Evolutionary conservation across 2,888 invertebrate species (phyloP).

Genomic region (Cryptosula pallasiana): DNA sequence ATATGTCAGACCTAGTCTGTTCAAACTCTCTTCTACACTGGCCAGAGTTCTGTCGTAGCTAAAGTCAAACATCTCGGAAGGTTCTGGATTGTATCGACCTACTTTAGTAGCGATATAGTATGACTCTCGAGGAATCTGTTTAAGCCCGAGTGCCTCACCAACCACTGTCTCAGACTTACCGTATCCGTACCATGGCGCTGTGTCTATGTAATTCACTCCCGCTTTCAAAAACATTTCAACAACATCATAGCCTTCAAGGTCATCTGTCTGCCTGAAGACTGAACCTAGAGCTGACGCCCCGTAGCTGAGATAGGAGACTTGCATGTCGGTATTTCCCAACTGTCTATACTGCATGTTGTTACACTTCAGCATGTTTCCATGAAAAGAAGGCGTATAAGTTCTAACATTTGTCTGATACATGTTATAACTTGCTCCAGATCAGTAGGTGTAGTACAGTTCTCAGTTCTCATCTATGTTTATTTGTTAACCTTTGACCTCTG

Average conservation of each 20-base stretch:
- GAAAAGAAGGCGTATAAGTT: not conserved
- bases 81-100: conserved; percentile 70
- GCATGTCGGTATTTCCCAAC: conserved; percentile 72
- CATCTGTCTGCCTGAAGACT: conserved; percentile 54
- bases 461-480: too few species aligned
- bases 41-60: conserved; percentile 66
- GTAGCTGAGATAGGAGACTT: conserved; percentile 76
- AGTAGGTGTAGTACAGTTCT: too few species aligned
- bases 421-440: too few species aligned
- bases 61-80: conserved; percentile 75
- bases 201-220: conserved; percentile 88
- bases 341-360: conserved; percentile 66
- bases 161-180: conserved; percentile 75
- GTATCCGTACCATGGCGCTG: conserved; percentile 87
- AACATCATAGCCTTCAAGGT: conserved; percentile 65
- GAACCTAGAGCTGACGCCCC: conserved; percentile 54
- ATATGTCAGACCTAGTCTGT: conserved; percentile 69
- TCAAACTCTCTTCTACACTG: conserved; percentile 71
- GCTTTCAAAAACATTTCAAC: conserved; percentile 67
- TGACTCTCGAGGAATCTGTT: conserved; percentile 70
- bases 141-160: conserved; percentile 61
- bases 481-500: too few species aligned
- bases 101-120: conserved; percentile 88
- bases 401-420: not conserved
- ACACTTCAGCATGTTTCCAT: not conserved